A percentile compares a stretch with the other conserved stretches of the same genome.
Conservation (phyloP, 2,113 vertebrate species). For the Megaceryle maxima region DNA sequence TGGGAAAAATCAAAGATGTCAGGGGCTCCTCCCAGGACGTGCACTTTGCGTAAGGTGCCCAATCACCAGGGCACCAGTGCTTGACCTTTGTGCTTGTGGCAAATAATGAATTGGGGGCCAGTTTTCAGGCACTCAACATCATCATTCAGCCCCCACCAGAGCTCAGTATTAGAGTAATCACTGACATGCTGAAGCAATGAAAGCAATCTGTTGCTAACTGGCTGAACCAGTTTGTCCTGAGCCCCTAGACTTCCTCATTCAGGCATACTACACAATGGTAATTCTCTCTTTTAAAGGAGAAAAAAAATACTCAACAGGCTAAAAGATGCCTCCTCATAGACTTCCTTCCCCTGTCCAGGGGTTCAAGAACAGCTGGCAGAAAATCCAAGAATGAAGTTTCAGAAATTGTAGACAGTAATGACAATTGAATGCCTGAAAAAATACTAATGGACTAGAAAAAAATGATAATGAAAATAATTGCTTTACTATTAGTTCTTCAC, state of each 20-base stretch:
- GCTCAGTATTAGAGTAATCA: background rate
- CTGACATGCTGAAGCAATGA: slow-evolving; percentile 5
- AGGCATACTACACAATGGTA: background rate
- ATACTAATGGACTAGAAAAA: background rate
- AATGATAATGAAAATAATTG: background rate
- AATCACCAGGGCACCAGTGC: background rate
- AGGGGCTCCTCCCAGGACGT: slow-evolving; percentile 44
- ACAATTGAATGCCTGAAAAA: background rate
- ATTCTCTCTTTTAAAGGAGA: background rate
- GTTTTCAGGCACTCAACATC: background rate
- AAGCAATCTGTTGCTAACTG: slow-evolving; percentile 44
- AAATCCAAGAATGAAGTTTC: background rate
- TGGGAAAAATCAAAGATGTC: slow-evolving; percentile 70
- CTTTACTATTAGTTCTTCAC: background rate
- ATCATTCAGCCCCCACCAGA: slow-evolving; percentile 34
- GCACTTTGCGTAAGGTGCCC: slow-evolving; percentile 65
- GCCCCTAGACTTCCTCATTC: background rate
- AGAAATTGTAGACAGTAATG: background rate
- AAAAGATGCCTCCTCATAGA: background rate
- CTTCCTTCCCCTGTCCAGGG: background rate
- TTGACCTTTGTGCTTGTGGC: slow-evolving; percentile 51
- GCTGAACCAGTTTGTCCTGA: background rate
- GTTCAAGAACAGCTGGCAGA: background rate
- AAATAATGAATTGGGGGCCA: slow-evolving; percentile 66
- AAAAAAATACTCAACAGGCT: background rate